phyloP scores from a whole-genome alignment of 2,888 invertebrate genomes.

The Octodonta nipae region DNA sequence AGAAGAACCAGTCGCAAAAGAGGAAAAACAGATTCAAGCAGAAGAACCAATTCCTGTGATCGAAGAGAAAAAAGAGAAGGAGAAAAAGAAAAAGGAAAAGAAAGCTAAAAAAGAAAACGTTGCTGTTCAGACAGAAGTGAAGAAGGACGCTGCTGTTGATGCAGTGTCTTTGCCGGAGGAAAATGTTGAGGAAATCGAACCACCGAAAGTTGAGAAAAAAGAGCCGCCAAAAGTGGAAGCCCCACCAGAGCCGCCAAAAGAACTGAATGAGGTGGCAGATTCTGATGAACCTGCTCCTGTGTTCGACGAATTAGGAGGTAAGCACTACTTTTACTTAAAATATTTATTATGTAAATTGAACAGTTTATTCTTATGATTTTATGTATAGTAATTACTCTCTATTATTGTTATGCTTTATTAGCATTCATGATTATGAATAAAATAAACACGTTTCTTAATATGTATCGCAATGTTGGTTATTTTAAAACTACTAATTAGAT shows the following conservation, averaged over 20 bases:
- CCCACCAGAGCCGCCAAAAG: conserved; percentile 7
- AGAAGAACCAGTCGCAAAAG: conserved; percentile 24
- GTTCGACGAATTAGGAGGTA: conserved; percentile 49
- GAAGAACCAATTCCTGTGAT: conserved; percentile 19
- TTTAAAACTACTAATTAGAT: too few species aligned
- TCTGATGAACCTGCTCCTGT: conserved; percentile 23
- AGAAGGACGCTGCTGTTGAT: conserved; percentile 15
- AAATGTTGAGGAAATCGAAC: conserved; percentile 11
- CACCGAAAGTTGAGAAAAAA: conserved; percentile 20
- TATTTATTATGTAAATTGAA: too few species aligned
- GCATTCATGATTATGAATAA: too few species aligned
- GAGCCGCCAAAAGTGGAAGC: conserved; percentile 10
- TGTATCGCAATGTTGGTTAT: too few species aligned
- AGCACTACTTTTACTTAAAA: too few species aligned
- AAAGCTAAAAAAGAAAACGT: conserved; percentile 24
- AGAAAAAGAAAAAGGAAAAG: conserved; percentile 29
- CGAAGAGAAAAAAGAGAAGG: conserved; percentile 29
- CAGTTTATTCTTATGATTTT: too few species aligned
- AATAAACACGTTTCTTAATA: not conserved
- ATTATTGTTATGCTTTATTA: not conserved
- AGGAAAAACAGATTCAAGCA: conserved; percentile 14
- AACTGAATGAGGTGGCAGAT: conserved; percentile 10
- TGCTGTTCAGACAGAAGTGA: conserved; percentile 11
- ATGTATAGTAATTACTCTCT: too few species aligned
- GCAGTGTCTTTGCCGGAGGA: conserved; percentile 12